phyloP scores from a whole-genome alignment of 2,888 invertebrate genomes.

The Limnephilus rhombicus region DNA sequence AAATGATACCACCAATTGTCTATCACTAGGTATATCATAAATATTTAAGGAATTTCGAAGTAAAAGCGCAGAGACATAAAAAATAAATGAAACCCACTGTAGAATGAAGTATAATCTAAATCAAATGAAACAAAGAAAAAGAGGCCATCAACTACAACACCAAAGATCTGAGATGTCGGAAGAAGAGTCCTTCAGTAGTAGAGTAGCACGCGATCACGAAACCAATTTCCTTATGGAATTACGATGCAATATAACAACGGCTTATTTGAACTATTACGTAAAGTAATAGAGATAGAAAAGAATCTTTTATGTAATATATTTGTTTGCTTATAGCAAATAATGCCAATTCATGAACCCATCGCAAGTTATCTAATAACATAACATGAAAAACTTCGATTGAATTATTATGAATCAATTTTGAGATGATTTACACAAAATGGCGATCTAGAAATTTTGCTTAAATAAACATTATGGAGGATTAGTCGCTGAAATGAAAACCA shows the following conservation, averaged over 20 bases:
- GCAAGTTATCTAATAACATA: background rate
- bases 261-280: background rate
- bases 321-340: background rate
- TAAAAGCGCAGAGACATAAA: background rate
- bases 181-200: background rate
- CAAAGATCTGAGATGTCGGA: background rate
- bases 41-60: background rate
- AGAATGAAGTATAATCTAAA: background rate
- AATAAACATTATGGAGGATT: background rate
- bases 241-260: background rate
- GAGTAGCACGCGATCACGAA: conserved; percentile 8
- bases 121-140: background rate
- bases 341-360: background rate
- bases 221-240: background rate
- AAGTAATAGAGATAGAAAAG: background rate
- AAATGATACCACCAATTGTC: too few species aligned
- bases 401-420: too few species aligned
- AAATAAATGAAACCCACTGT: background rate
- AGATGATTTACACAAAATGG: background rate
- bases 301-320: background rate
- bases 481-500: background rate
- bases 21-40: too few species aligned
- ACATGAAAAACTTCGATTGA: background rate
- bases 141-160: background rate
- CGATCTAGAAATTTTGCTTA: background rate